Evolutionary conservation across 1,140 invertebrate genomes (phyloP), one percentile per base, ranked within the genome.

Genomic region (Yoshiicerus persimilis): DNA sequence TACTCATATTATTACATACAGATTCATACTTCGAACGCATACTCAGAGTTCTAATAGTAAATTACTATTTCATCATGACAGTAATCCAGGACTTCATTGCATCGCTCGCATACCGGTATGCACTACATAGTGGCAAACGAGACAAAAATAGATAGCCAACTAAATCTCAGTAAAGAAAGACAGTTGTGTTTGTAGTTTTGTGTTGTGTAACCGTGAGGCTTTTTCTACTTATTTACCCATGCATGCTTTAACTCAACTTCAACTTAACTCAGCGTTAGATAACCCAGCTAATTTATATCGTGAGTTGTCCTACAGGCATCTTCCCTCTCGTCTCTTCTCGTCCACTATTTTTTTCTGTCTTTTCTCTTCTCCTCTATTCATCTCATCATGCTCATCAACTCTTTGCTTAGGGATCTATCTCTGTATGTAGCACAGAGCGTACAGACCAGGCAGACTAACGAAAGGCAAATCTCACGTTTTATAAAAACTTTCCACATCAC

Each of bases 221-320:
- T 80, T 80, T 80, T 80, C 75, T 80, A 80, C 75, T 80, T 80
- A 80, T 80, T 80, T 80, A 80, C 34, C 75, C 75, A 80, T 80
- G 75, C 75, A 80, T 80, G 39, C 47, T 47, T 84, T 84, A 30
- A 84, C 83, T 84, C 83, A 84, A 47, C 38, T 47, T 56, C 83
- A 47, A 47, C 83, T 47, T 47, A 84, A 62, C 83, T 84, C 83
- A 27, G 39, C 77, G 85, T 47, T 88, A 64, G 84, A 86, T 80
- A 86, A 86, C 39, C 88, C 66, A 83, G 56, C 84, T 88, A 88
- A 88, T 88, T 88, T 88, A 88, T 86, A 88, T 88, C 88, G 88
- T 88, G 88, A 88, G 88, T 86, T 86, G 87, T 88, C 88, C 88
- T 83, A 88, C 88, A 88, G 88, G 85, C 88, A 77, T 80, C 70